Conservation (phyloP, 2,888 invertebrate genomes). For the Cryptocheilus praepositus region DNA sequence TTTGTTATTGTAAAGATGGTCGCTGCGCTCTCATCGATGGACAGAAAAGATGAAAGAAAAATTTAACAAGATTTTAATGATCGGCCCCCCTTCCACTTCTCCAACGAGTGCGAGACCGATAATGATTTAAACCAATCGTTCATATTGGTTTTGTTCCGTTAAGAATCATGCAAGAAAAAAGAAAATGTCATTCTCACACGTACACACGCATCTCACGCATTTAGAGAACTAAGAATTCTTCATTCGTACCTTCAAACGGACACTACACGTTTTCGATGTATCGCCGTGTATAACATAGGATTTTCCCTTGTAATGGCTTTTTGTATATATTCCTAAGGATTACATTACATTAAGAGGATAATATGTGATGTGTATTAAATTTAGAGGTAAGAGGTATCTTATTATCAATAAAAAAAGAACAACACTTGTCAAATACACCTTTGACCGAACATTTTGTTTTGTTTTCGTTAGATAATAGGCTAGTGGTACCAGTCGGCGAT, state of each 20-base stretch:
- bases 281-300: conserved; percentile 58
- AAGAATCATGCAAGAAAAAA: conserved; percentile 25
- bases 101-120: conserved; percentile 15
- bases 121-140: conserved; percentile 48
- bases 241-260: conserved; percentile 58
- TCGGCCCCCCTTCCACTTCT: conserved; percentile 21
- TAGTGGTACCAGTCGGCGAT: too few species aligned
- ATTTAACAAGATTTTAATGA: conserved; percentile 9
- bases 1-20: too few species aligned
- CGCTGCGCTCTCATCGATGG: background rate
- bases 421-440: conserved; percentile 25
- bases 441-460: too few species aligned
- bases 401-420: conserved; percentile 61
- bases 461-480: too few species aligned
- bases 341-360: conserved; percentile 58
- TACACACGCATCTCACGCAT: conserved; percentile 36
- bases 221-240: conserved; percentile 51
- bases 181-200: background rate
- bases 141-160: conserved; percentile 45
- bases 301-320: conserved; percentile 69
- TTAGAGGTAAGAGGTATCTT: conserved; percentile 65
- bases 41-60: conserved; percentile 5
- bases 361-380: conserved; percentile 71
- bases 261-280: conserved; percentile 62
- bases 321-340: conserved; percentile 73